These are phyloP conservation scores for Callocephalon fimbriatum DNA, from an alignment of 2,113 vertebrate species.

Conservation along the genomic window DNA sequence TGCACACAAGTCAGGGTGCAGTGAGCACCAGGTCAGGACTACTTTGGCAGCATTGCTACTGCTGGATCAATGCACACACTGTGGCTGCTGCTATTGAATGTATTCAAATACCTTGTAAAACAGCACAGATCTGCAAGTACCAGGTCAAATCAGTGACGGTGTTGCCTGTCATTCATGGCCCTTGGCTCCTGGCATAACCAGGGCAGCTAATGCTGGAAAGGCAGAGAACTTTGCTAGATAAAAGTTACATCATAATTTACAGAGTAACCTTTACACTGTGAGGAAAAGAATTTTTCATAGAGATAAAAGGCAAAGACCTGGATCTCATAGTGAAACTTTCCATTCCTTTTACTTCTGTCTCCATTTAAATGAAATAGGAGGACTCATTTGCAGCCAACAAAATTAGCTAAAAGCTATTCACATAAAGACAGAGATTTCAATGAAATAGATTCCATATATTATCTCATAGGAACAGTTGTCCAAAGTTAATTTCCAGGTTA, in stretches of 20 bases:
- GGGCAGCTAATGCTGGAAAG: not conserved
- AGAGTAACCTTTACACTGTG: not conserved
- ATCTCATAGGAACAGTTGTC: slow-evolving; percentile 13
- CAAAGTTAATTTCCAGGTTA: slow-evolving; percentile 37
- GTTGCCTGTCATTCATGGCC: not conserved
- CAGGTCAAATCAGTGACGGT: not conserved
- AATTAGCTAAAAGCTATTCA: slow-evolving; percentile 39
- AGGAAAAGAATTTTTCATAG: not conserved
- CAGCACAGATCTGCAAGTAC: not conserved
- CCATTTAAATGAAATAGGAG: slow-evolving; percentile 62
- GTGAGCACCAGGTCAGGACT: not conserved
- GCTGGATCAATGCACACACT: not conserved
- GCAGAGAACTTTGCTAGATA: not conserved
- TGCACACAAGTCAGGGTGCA: not conserved
- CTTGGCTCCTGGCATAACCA: not conserved
- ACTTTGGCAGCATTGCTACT: not conserved
- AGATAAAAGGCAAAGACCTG: not conserved
- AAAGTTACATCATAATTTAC: not conserved
- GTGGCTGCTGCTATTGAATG: not conserved
- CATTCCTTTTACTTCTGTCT: slow-evolving; percentile 19
- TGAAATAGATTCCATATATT: slow-evolving; percentile 41
- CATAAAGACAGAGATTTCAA: slow-evolving; percentile 35
- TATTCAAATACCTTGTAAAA: not conserved
- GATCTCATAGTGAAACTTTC: slow-evolving; percentile 1
- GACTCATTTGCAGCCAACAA: not conserved